Evolutionary conservation across 2,888 invertebrate species (phyloP), one percentile per base, ranked within the genome.

Genomic region (Melitaea athalia): DNA sequence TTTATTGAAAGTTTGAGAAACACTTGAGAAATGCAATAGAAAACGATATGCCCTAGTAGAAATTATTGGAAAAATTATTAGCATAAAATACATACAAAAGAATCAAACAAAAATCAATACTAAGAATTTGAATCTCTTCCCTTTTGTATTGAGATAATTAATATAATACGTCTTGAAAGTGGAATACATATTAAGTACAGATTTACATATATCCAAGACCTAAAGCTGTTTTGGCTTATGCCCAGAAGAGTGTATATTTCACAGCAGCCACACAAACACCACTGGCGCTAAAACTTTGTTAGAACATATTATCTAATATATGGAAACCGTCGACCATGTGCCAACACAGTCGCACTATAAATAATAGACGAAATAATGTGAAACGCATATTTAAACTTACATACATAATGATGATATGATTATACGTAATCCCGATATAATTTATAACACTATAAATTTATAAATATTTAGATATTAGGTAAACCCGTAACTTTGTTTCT

Each of bases 221-320:
- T 63, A 63, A 68, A 72, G 70, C 68, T 68, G 67, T 71, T n/a
- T 24, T 73, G 74, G 73, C 74, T 69, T 67, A 59, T 61, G 67
- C 67, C 72, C 72, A 73, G 72, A 70, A 69, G 64, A 65, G 63
- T 65, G 69, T 64, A 74, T 70, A 70, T 73, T 71, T 68, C 47
- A 60, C 67, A 73, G 65, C 64, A 69, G 70, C 66, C 70, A 69
- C 69, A 69, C 69, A 65, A 60, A 70, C 67, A 72, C 70, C 63
- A 50, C 65, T 65, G 47, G 63, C 63, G 65, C 65, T 61, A 65
- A 70, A 65, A 67, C 64, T 71, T 42, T 57, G 43, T 62, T 64
- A 50, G 57, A 62, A 60, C 55, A 49, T 57, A 66, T 69, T 59
- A 69, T 71, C 55, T 63, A 66, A 63, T 67, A 59, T 64, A 57